Percentiles rank a stretch among this genome's conserved stretches.
Conservation (phyloP, 2,888 invertebrate genomes). For the Eupeodes luniger region DNA sequence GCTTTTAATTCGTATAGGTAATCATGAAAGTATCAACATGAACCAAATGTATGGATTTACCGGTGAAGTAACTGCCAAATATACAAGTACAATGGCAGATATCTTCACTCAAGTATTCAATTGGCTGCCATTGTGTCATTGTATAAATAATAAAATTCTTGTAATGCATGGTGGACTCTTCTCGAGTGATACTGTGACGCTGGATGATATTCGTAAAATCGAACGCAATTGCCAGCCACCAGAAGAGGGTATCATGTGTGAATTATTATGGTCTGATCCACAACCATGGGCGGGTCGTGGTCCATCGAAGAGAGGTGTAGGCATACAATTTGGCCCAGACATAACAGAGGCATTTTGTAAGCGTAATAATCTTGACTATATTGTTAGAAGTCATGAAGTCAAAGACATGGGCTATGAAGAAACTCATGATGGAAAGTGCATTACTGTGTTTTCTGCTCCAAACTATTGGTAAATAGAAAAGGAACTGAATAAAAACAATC, state of each 20-base stretch:
- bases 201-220: conserved; percentile 94
- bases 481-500: too few species aligned
- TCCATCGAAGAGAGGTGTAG: conserved; percentile 98
- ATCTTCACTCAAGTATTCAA: conserved; percentile 99
- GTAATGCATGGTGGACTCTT: conserved; percentile 99
- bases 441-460: conserved; percentile 99
- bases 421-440: conserved; percentile 97
- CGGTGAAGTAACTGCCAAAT: conserved; percentile 98
- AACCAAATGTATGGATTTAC: conserved; percentile 99
- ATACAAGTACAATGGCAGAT: conserved; percentile 97
- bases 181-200: conserved; percentile 95
- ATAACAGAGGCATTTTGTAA: conserved; percentile 94
- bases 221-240: conserved; percentile 98
- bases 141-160: conserved; percentile 92
- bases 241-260: conserved; percentile 99
- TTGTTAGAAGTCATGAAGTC: conserved; percentile 98
- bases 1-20: conserved; percentile 87
- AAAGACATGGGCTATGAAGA: conserved; percentile 98
- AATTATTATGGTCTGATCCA: conserved; percentile 99
- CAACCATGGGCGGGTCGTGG: conserved; percentile 94
- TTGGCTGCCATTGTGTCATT: conserved; percentile 97
- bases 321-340: conserved; percentile 99
- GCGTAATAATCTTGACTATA: conserved; percentile 94
- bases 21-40: conserved; percentile 99
- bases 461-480: conserved; percentile 94